Evolutionary conservation across 2,888 invertebrate genomes (phyloP).

Genomic region (Listrodromus nycthemerus): DNA sequence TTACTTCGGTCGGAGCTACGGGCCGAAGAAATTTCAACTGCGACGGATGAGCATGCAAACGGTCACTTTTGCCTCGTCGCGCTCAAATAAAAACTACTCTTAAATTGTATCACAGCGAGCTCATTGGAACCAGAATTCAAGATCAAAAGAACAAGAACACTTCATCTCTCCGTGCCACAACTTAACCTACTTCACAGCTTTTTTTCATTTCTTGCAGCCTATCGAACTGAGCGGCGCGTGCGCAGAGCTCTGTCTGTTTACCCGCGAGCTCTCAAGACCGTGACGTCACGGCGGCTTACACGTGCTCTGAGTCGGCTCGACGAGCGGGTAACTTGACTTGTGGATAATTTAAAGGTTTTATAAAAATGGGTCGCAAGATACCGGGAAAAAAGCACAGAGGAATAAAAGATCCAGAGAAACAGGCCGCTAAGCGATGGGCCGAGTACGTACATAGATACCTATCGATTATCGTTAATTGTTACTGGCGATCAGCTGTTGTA

Average conservation of each 20-base stretch:
- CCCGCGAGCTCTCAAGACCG: neutral
- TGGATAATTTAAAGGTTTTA: constrained; percentile 29
- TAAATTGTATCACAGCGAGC: neutral
- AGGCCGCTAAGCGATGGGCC: constrained; percentile 87
- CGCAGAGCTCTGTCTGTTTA: neutral
- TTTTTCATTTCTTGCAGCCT: neutral
- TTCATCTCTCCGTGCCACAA: neutral
- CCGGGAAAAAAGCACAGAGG: constrained; percentile 93
- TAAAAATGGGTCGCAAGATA: constrained; percentile 91
- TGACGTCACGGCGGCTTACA: constrained; percentile 22
- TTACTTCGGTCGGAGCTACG: neutral
- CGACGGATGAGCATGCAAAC: neutral
- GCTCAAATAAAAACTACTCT: neutral
- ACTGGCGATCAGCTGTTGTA: constrained; percentile 54
- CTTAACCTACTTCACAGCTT: constrained; percentile 22
- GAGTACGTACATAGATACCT: constrained; percentile 85
- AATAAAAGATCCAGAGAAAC: constrained; percentile 91
- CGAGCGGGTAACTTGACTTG: constrained; percentile 35
- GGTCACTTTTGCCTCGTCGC: neutral
- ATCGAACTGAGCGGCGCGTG: constrained; percentile 6
- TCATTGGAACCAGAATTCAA: neutral
- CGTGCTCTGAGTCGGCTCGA: constrained; percentile 1
- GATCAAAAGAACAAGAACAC: neutral
- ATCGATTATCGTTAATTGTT: constrained; percentile 59
- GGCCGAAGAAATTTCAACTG: neutral